These are phyloP conservation scores for Pomatorhinus ruficollis DNA, from an alignment of 2,113 vertebrate species.

Conservation along the genomic window DNA sequence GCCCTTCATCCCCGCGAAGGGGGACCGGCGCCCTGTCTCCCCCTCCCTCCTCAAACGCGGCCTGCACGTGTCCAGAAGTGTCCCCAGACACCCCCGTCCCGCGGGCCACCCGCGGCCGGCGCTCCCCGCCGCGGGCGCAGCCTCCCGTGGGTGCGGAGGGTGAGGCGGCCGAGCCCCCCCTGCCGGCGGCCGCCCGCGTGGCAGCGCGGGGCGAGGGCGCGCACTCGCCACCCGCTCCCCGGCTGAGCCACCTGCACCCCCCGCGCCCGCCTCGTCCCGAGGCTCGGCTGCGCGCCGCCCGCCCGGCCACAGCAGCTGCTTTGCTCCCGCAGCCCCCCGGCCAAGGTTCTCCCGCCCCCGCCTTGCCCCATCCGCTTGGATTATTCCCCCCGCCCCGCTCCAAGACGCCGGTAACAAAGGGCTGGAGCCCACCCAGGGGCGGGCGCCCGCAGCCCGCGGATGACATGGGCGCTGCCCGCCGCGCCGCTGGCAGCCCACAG, in stretches of 20 bases:
- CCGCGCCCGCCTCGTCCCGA: neutral
- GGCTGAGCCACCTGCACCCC: neutral
- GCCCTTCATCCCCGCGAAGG: neutral
- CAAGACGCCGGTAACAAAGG: slow-evolving; percentile 6
- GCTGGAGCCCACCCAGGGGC: neutral
- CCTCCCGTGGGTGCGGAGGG: neutral
- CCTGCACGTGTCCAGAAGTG: rapidly evolving
- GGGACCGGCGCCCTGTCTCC: rapidly evolving
- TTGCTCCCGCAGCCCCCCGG: neutral
- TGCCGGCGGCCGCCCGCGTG: neutral
- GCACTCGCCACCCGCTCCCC: neutral
- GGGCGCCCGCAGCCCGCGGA: neutral
- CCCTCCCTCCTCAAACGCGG: neutral
- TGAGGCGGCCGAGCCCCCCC: neutral
- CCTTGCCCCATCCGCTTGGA: neutral
- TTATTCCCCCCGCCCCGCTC: neutral
- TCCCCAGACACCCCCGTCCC: rapidly evolving
- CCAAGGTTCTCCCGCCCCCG: neutral
- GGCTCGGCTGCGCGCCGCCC: neutral
- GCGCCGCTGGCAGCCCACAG: neutral
- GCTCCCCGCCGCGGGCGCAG: neutral
- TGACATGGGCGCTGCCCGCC: neutral
- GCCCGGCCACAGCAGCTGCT: neutral
- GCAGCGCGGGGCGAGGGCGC: neutral
- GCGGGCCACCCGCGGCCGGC: neutral